A percentile compares a stretch with the other conserved stretches of the same genome.
These are phyloP conservation scores for Siniperca undulata DNA, from an alignment of 2,797 vertebrate genomes.

Conservation along the genomic window DNA sequence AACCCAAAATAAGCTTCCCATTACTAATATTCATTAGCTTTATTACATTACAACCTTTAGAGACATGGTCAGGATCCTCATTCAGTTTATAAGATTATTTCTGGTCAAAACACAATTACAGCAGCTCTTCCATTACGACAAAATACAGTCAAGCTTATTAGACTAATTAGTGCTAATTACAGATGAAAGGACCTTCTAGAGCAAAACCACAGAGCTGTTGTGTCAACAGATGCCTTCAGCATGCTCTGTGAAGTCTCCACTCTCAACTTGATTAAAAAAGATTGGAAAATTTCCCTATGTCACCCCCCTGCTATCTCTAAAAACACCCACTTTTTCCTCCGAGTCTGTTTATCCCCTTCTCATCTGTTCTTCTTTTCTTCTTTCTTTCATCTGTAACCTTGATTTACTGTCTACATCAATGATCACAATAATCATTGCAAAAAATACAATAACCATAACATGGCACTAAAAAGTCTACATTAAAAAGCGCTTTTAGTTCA, in stretches of 20 bases:
- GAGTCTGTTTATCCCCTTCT: background rate
- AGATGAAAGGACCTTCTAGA: conserved; percentile 78
- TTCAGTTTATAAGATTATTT: conserved; percentile 78
- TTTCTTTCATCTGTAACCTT: conserved; percentile 30
- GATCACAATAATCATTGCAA: conserved; percentile 11
- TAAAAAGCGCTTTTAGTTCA: background rate
- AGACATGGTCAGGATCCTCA: conserved; percentile 71
- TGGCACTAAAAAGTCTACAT: background rate
- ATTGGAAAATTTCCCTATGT: conserved; percentile 37
- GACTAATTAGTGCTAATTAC: conserved; percentile 85
- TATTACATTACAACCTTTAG: conserved; percentile 78
- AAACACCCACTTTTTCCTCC: background rate
- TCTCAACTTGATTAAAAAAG: conserved; percentile 73
- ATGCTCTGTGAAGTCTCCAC: conserved; percentile 68
- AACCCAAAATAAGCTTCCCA: conserved; percentile 71
- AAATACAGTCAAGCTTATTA: conserved; percentile 78
- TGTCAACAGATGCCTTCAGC: conserved; percentile 82
- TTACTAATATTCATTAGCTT: conserved; percentile 80
- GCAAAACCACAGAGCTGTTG: conserved; percentile 67
- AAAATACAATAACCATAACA: background rate
- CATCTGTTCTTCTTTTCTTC: background rate
- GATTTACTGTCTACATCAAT: conserved; percentile 28
- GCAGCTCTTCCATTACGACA: conserved; percentile 66
- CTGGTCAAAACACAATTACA: conserved; percentile 74
- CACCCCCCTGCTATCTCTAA: conserved; percentile 26